Conservation (phyloP, 2,888 invertebrate genomes). For the Chalcosyrphus nemorum region DNA sequence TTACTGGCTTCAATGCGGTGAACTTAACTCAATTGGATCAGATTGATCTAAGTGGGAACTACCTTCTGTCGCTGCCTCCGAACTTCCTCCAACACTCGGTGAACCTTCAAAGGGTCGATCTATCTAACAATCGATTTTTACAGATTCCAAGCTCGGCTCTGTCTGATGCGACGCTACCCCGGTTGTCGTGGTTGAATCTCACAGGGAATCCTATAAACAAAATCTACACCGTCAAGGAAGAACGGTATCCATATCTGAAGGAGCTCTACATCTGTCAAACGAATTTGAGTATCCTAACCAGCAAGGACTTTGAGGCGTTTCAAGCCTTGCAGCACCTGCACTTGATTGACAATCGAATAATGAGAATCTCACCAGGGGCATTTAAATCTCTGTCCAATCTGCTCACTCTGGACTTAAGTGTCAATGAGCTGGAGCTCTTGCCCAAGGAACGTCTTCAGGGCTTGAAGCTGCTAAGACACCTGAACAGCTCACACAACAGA, state of each 20-base stretch:
- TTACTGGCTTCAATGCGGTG: constrained; percentile 90
- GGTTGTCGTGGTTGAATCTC: constrained; percentile 89
- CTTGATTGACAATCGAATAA: constrained; percentile 88
- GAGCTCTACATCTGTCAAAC: constrained; percentile 91
- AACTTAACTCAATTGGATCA: constrained; percentile 88
- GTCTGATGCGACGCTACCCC: constrained; percentile 88
- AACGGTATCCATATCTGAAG: constrained; percentile 90
- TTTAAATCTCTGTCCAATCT: constrained; percentile 90
- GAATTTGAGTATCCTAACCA: constrained; percentile 91
- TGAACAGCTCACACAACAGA: constrained; percentile 93
- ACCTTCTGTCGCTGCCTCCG: constrained; percentile 88
- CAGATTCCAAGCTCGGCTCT: constrained; percentile 89
- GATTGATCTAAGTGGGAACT: constrained; percentile 90
- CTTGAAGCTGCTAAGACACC: constrained; percentile 86
- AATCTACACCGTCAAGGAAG: constrained; percentile 87
- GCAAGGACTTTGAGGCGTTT: constrained; percentile 92
- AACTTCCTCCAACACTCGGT: constrained; percentile 91
- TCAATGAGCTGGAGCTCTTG: constrained; percentile 91
- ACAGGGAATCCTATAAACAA: constrained; percentile 91
- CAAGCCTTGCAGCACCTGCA: constrained; percentile 89
- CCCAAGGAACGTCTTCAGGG: constrained; percentile 93
- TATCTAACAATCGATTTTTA: constrained; percentile 90
- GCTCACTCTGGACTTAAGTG: constrained; percentile 90
- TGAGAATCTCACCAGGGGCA: constrained; percentile 91
- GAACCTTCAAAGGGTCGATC: constrained; percentile 88